These are phyloP conservation scores for Oryzias melastigma DNA, from an alignment of 2,113 vertebrate genomes.

Conservation along the genomic window DNA sequence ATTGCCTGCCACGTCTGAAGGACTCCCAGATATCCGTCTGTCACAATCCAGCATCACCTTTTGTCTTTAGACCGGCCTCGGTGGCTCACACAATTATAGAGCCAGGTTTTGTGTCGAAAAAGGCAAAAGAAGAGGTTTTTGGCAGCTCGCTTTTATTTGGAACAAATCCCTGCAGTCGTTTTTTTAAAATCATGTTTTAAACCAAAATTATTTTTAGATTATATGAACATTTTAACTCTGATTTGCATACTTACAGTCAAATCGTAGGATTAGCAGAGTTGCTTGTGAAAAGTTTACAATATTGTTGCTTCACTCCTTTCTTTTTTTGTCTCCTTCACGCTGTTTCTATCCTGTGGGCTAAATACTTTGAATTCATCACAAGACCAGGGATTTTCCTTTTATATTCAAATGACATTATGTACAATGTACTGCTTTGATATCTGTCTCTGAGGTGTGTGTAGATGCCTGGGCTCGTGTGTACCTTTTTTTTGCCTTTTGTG, in stretches of 20 bases:
- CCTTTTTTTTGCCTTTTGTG: constrained; percentile 46
- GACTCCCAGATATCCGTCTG: constrained; percentile 1
- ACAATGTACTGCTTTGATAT: constrained; percentile 58
- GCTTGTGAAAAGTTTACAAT: neutral
- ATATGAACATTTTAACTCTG: too few species aligned
- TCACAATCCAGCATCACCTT: constrained; percentile 4
- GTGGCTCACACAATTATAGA: constrained; percentile 9
- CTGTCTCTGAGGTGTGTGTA: constrained; percentile 34
- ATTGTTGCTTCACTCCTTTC: neutral
- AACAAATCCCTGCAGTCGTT: neutral
- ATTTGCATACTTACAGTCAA: too few species aligned
- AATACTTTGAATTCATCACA: constrained; percentile 42
- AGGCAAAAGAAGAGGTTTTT: neutral
- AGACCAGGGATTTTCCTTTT: constrained; percentile 58
- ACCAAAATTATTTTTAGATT: neutral
- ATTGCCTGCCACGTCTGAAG: neutral
- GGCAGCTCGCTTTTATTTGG: neutral
- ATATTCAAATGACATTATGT: constrained; percentile 64
- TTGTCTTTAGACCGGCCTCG: neutral
- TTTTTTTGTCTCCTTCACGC: constrained; percentile 10
- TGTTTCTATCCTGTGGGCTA: constrained; percentile 44
- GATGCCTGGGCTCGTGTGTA: constrained; percentile 17
- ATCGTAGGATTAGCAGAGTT: too few species aligned
- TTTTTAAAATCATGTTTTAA: neutral
- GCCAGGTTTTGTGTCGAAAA: neutral